These are phyloP conservation scores for Seira musarum DNA, from an alignment of 2,888 invertebrate genomes.

Conservation along the genomic window DNA sequence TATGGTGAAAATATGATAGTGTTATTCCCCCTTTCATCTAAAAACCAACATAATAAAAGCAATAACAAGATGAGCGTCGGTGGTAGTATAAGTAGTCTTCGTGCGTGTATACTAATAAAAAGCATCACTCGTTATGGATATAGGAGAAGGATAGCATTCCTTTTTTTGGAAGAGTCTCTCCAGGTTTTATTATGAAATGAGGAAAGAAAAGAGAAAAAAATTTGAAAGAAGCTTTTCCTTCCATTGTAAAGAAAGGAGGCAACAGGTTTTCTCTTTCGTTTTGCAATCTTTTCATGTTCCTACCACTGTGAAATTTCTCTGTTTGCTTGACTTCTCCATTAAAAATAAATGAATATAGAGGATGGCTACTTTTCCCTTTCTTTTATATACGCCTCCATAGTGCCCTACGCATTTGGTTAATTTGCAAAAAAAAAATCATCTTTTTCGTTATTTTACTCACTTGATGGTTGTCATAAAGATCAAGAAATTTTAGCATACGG, in stretches of 20 bases:
- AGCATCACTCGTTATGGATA: neutral
- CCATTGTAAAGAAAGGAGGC: conserved; percentile 33
- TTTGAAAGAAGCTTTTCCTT: conserved; percentile 5
- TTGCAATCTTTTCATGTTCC: conserved; percentile 7
- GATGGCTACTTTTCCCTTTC: too few species aligned
- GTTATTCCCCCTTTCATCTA: neutral
- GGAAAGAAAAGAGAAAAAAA: neutral
- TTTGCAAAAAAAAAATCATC: too few species aligned
- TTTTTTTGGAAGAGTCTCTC: conserved; percentile 6
- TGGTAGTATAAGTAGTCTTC: neutral
- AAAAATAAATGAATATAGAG: too few species aligned
- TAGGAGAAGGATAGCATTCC: neutral
- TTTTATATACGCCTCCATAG: too few species aligned
- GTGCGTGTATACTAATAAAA: neutral
- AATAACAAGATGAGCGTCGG: conserved; percentile 4
- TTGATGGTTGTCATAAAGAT: too few species aligned
- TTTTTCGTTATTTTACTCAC: too few species aligned
- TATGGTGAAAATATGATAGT: neutral
- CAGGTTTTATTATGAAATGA: conserved; percentile 7
- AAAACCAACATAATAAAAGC: conserved; percentile 15
- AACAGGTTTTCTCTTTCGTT: conserved; percentile 43
- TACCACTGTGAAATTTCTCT: neutral
- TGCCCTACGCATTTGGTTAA: too few species aligned
- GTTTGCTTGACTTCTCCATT: too few species aligned
- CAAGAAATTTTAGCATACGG: too few species aligned